Evolutionary conservation across 2,888 invertebrate species (phyloP), one percentile per base, ranked within the genome.

Genomic region (Caradrina clavipalpis): DNA sequence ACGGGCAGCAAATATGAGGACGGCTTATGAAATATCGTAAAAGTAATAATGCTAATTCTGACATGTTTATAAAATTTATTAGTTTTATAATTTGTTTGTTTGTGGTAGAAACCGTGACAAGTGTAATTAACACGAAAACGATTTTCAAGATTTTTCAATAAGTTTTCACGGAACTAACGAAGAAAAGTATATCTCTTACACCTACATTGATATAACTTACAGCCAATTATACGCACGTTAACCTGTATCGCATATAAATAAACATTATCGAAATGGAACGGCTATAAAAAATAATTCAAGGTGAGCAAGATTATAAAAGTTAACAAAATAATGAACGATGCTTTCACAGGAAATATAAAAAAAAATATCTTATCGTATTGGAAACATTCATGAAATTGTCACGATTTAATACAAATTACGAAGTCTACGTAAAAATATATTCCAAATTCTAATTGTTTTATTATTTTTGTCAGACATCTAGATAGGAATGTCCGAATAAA

Each of bases 201-300:
- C 22, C 2, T 5, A 55, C 21, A 8, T 35, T 11, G 21, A 26
- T 58, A 49, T 42, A 42, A 50, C 58, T 59, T 21, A 77, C 53
- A 53, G 19, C 8, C 35, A 22, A 39, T 78, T 51, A 31, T 51
- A 55, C 1, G 76, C 35, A 49, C 19, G 0, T 54, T 50, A 60
- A 64, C 56, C 42, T 73, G 59, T 17, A 47, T 55, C 21, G 21
- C 13, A 31, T 50, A 57, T 22, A 26, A 49, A 78, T 54, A 47
- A 57, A 58, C 15, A 17, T 26, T 58, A 74, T 75, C 54, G 15
- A 42, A 66, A 60, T 53, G 15, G 53, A 22, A 42, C 11, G 4
- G 60, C 50, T 39, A 66, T 54, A 74, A 60, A 74, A 45, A 47
- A 78, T 49, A 15, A 42, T 22, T 35, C 73, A 67, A 66, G 80